These are phyloP conservation scores for Phymorhynchus buccinoides DNA, from an alignment of 1,140 invertebrate genomes.

Conservation along the genomic window DNA sequence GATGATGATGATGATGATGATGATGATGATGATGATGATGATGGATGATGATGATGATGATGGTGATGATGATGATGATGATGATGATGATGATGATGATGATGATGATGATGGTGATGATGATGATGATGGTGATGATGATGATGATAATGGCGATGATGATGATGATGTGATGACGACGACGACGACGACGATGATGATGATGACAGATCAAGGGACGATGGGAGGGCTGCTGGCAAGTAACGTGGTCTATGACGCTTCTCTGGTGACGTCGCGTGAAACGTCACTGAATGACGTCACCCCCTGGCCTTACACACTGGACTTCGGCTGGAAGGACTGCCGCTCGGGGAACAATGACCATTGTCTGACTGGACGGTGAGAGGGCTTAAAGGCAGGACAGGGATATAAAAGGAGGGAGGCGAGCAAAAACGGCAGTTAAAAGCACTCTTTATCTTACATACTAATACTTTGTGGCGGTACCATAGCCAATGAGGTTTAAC, in stretches of 20 bases:
- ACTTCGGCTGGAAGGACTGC: conserved; percentile 53
- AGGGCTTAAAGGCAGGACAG: neutral
- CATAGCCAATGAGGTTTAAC: no score
- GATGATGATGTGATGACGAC: conserved; percentile 9
- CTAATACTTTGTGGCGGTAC: neutral
- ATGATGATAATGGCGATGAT: conserved; percentile 22
- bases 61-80: conserved; percentile 15
- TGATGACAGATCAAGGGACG: neutral
- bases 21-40: neutral
- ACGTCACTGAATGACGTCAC: neutral
- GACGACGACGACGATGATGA: neutral
- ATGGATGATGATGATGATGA: no score
- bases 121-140: conserved; percentile 21
- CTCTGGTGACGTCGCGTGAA: neutral
- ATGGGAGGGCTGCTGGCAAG: neutral
- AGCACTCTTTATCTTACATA: neutral
- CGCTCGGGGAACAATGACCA: conserved; percentile 37
- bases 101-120: conserved; percentile 13
- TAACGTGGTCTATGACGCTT: conserved; percentile 2
- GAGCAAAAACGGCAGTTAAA: neutral
- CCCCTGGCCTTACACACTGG: conserved; percentile 62
- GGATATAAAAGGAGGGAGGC: neutral
- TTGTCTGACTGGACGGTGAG: conserved; percentile 10
- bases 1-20: conserved; percentile 28
- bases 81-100: neutral